phyloP scores from a whole-genome alignment of 2,888 invertebrate genomes.

The Apantesis nais region DNA sequence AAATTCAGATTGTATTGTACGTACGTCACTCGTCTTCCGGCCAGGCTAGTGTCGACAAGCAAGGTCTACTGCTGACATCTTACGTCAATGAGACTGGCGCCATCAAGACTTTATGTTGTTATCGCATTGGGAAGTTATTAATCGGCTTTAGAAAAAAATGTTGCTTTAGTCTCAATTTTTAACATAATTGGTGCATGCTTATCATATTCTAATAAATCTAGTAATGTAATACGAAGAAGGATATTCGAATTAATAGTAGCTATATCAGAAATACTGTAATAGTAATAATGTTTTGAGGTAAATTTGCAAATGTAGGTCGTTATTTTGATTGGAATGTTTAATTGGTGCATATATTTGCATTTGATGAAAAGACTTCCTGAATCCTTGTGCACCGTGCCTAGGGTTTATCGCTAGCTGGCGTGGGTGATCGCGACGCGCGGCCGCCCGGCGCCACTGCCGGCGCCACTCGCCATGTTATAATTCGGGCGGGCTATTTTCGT shows the following conservation, averaged over 20 bases:
- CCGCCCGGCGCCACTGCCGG: slow-evolving; percentile 76
- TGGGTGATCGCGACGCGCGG: slow-evolving; percentile 58
- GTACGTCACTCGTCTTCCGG: slow-evolving; percentile 64
- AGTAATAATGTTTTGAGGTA: background rate
- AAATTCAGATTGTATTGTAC: slow-evolving; percentile 58
- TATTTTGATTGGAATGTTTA: slow-evolving; percentile 1
- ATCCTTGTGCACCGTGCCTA: slow-evolving; percentile 42
- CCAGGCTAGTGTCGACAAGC: slow-evolving; percentile 48
- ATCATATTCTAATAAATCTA: background rate
- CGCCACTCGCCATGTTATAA: slow-evolving; percentile 81
- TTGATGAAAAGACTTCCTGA: slow-evolving; percentile 34
- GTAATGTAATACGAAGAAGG: background rate
- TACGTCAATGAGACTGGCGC: slow-evolving; percentile 40
- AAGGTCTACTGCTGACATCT: slow-evolving; percentile 51
- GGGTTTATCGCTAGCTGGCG: slow-evolving; percentile 52
- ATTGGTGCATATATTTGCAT: slow-evolving; percentile 16
- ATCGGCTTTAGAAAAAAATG: slow-evolving; percentile 2
- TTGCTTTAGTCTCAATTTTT: background rate
- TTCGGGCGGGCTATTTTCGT: slow-evolving; percentile 83
- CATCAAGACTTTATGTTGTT: slow-evolving; percentile 31
- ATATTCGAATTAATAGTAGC: background rate
- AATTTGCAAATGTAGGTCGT: slow-evolving; percentile 2
- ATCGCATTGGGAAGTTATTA: slow-evolving; percentile 16
- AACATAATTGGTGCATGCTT: background rate
- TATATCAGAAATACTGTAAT: background rate